phyloP scores from a whole-genome alignment of 2,113 vertebrate species.

The Acrocephalus kingi region DNA sequence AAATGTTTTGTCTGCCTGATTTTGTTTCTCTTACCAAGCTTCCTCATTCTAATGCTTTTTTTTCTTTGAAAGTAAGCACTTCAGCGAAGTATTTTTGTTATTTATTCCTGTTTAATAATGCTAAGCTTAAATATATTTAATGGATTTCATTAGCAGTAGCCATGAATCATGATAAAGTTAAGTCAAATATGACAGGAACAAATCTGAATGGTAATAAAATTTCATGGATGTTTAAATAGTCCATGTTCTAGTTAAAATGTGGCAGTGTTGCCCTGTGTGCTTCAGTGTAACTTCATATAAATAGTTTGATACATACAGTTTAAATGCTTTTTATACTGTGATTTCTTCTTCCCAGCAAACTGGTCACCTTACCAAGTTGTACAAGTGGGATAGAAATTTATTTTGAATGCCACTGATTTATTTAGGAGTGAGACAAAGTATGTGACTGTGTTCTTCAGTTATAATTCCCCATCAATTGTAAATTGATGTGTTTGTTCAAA shows the following conservation, averaged over 20 bases:
- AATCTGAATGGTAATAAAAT: not conserved
- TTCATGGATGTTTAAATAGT: not conserved
- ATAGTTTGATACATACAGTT: not conserved
- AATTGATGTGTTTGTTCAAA: constrained; percentile 39
- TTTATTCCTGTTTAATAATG: not conserved
- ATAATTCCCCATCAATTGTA: constrained; percentile 29
- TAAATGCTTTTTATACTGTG: not conserved
- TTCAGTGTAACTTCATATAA: not conserved
- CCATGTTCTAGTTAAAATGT: not conserved
- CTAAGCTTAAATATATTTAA: not conserved
- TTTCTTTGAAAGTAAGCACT: not conserved
- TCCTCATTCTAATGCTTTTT: not conserved
- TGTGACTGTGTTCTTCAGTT: constrained; percentile 12
- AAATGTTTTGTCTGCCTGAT: not conserved
- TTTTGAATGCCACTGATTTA: not conserved
- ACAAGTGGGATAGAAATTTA: not conserved
- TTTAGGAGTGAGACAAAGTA: constrained; percentile 20
- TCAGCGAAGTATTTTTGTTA: not conserved
- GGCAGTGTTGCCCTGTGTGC: not conserved
- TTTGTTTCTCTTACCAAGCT: not conserved
- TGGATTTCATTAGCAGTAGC: not conserved
- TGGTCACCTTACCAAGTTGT: not conserved
- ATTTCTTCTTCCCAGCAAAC: not conserved
- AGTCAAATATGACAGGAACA: not conserved
- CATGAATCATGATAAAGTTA: not conserved